A percentile compares a stretch with the other conserved stretches of the same genome.
phyloP scores from a whole-genome alignment of 1,140 invertebrate genomes.

The Arion vulgaris region DNA sequence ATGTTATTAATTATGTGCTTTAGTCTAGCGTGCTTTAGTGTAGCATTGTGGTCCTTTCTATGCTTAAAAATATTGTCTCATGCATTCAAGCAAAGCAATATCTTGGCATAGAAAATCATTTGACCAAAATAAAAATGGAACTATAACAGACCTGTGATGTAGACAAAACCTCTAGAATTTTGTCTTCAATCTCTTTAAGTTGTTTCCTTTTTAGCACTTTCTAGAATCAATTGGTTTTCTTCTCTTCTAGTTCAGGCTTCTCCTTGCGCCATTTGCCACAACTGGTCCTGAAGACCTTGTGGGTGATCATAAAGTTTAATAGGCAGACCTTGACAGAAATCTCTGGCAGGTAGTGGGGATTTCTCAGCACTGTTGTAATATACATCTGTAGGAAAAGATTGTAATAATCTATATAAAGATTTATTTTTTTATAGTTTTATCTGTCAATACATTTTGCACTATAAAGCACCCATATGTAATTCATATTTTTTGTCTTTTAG shows the following conservation, averaged over 20 bases:
- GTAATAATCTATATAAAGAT: neutral
- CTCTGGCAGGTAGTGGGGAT: constrained; percentile 74
- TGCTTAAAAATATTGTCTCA: too few relatives aligned
- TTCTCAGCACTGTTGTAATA: constrained; percentile 72
- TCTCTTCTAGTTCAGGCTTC: constrained; percentile 73
- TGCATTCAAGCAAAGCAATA: too few relatives aligned
- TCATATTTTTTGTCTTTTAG: too few relatives aligned
- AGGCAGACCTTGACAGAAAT: constrained; percentile 73
- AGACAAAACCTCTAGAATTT: constrained; percentile 90
- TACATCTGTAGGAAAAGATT: constrained; percentile 59
- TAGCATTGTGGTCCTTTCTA: too few relatives aligned
- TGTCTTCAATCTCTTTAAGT: constrained; percentile 94
- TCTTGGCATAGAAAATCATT: too few relatives aligned
- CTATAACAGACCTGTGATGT: constrained; percentile 84
- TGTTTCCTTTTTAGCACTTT: constrained; percentile 75
- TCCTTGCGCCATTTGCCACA: constrained; percentile 72
- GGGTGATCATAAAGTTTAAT: constrained; percentile 74
- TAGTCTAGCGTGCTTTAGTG: too few relatives aligned
- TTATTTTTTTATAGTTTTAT: neutral
- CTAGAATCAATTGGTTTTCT: constrained; percentile 73
- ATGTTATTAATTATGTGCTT: too few relatives aligned
- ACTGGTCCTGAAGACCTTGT: constrained; percentile 72
- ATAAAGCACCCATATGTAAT: too few relatives aligned
- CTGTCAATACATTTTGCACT: neutral
- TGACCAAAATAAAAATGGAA: too few relatives aligned